A percentile compares a stretch with the other conserved stretches of the same genome.
Evolutionary conservation across 1,140 invertebrate species (phyloP).

Genomic region (Conopomorpha cramerella): DNA sequence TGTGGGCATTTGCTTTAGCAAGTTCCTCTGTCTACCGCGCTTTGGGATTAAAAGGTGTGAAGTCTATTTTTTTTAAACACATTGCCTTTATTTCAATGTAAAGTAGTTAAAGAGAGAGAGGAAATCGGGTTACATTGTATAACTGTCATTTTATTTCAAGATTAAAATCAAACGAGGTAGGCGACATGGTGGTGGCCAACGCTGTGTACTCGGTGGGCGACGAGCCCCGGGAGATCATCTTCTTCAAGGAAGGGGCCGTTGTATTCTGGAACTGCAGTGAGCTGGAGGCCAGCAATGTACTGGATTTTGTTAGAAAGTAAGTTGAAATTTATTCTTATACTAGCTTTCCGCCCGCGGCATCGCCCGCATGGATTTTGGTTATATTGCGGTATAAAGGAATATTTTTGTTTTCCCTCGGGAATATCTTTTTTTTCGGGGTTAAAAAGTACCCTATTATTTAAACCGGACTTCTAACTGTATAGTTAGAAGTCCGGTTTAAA

Average conservation of each 20-base stretch:
- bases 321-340: constrained; percentile 7
- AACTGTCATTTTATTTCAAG: constrained; percentile 14
- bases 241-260: constrained; percentile 77
- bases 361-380: too few species aligned
- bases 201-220: constrained; percentile 32
- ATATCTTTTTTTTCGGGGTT: too few species aligned
- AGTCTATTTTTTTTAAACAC: not conserved
- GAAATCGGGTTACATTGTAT: not conserved
- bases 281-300: constrained; percentile 76
- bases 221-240: constrained; percentile 39
- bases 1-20: not conserved
- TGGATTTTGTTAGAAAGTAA: constrained; percentile 70
- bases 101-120: not conserved
- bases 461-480: too few species aligned
- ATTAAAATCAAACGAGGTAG: constrained; percentile 32
- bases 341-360: too few species aligned
- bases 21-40: not conserved
- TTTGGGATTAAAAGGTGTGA: not conserved
- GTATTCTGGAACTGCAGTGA: constrained; percentile 94
- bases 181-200: constrained; percentile 40
- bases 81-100: too few species aligned
- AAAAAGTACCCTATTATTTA: not conserved
- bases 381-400: not conserved
- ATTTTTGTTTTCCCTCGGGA: too few species aligned
- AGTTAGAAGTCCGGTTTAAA: too few species aligned